A percentile compares a stretch with the other conserved stretches of the same genome.
phyloP scores from a whole-genome alignment of 1,140 invertebrate species.

The Ooceraea biroi region DNA sequence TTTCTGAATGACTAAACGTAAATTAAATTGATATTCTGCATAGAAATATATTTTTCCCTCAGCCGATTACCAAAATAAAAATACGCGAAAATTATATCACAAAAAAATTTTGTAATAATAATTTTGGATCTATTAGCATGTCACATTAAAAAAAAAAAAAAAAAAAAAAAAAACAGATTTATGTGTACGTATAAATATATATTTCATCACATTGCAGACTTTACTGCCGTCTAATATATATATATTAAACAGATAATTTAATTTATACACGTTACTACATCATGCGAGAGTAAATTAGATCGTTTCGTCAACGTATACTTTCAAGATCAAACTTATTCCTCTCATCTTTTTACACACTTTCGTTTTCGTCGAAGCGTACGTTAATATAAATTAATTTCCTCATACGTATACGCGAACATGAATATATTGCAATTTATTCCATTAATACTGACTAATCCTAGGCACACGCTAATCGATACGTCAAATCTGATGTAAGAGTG shows the following conservation, averaged over 20 bases:
- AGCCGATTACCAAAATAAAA: not conserved
- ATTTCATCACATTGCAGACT: constrained; percentile 58
- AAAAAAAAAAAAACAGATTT: not conserved
- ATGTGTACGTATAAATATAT: constrained; percentile 61
- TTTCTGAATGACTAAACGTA: constrained; percentile 42
- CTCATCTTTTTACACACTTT: not conserved
- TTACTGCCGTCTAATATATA: constrained; percentile 65
- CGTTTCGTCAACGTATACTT: constrained; percentile 40
- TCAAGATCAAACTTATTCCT: constrained; percentile 36
- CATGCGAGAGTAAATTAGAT: constrained; percentile 46
- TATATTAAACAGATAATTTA: constrained; percentile 46
- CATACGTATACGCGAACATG: constrained; percentile 12
- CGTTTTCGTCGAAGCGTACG: not conserved
- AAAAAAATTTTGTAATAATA: constrained; percentile 28
- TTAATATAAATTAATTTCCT: constrained; percentile 48
- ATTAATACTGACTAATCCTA: constrained; percentile 61
- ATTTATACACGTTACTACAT: constrained; percentile 45
- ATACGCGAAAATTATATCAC: not conserved
- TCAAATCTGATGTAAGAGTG: constrained; percentile 55
- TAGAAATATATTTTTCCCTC: not conserved
- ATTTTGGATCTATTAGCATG: constrained; percentile 14
- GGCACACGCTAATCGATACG: constrained; percentile 60
- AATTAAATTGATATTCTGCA: constrained; percentile 1
- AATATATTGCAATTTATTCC: constrained; percentile 31
- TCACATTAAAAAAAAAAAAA: constrained; percentile 12